Conservation (phyloP, 2,888 invertebrate species). For the Dryadula phaetusa region DNA sequence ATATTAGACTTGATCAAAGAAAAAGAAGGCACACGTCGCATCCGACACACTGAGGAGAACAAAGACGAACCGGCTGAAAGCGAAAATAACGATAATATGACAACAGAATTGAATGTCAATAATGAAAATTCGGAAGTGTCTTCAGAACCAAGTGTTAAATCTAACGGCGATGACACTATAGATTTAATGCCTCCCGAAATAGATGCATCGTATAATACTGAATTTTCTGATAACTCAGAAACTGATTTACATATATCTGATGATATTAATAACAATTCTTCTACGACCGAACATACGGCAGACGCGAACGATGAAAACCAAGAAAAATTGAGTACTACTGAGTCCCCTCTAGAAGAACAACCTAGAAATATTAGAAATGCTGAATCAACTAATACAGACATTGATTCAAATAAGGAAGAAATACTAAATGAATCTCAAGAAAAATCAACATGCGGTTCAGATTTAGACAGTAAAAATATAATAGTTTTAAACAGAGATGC, state of each 20-base stretch:
- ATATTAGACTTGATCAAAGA: constrained; percentile 40
- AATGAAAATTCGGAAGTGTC: constrained; percentile 19
- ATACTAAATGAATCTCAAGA: constrained; percentile 24
- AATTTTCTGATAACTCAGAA: constrained; percentile 31
- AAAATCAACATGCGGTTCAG: constrained; percentile 10
- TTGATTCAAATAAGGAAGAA: constrained; percentile 24
- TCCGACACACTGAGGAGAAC: constrained; percentile 28
- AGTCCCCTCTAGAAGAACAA: constrained; percentile 36
- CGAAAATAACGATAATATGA: neutral
- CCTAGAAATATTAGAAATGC: constrained; percentile 39
- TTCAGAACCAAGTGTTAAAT: constrained; percentile 10
- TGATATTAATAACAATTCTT: constrained; percentile 2
- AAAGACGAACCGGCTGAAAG: constrained; percentile 10
- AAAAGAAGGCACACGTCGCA: constrained; percentile 30
- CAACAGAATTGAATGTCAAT: constrained; percentile 22
- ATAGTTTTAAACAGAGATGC: constrained; percentile 37
- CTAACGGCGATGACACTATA: constrained; percentile 31
- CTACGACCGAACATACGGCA: constrained; percentile 3
- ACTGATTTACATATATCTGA: constrained; percentile 18
- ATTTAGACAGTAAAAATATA: constrained; percentile 10
- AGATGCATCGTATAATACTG: constrained; percentile 35
- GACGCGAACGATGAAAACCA: constrained; percentile 14
- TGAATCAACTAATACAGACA: neutral
- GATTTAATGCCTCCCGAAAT: constrained; percentile 39
- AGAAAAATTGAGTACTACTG: constrained; percentile 28